Percentiles rank a stretch among this genome's conserved stretches.
These are phyloP conservation scores for Lamellibrachia satsuma DNA, from an alignment of 2,888 invertebrate species.

Conservation along the genomic window DNA sequence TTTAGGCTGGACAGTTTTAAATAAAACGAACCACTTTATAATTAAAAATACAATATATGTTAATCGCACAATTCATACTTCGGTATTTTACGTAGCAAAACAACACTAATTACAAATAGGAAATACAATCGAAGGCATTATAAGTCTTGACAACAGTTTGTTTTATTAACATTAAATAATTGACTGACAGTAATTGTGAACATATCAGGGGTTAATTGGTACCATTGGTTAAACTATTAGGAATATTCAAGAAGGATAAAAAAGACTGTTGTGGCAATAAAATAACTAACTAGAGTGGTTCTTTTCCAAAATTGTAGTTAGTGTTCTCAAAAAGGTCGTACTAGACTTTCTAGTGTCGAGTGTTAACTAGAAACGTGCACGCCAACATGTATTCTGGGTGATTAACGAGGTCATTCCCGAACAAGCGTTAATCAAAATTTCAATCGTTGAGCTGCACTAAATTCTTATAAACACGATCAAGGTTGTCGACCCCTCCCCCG, in stretches of 20 bases:
- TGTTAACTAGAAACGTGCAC: background rate
- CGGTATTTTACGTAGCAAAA: no score
- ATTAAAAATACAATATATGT: background rate
- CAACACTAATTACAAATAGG: background rate
- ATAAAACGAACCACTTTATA: background rate
- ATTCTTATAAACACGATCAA: background rate
- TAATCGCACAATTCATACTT: background rate
- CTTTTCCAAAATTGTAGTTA: background rate
- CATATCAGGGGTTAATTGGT: background rate
- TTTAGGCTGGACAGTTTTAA: background rate
- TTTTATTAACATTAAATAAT: background rate
- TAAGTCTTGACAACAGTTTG: background rate
- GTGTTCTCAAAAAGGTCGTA: background rate
- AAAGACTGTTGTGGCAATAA: background rate
- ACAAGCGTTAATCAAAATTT: background rate
- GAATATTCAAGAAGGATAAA: background rate
- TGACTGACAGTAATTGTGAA: background rate
- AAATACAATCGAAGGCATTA: background rate
- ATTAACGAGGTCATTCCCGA: background rate
- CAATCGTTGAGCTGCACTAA: background rate
- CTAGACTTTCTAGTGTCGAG: background rate
- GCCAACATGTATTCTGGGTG: background rate
- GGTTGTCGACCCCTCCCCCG: background rate
- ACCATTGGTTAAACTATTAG: background rate
- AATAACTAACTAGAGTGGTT: background rate